Conservation (phyloP, 2,888 invertebrate species). For the Anticlea derivata region DNA sequence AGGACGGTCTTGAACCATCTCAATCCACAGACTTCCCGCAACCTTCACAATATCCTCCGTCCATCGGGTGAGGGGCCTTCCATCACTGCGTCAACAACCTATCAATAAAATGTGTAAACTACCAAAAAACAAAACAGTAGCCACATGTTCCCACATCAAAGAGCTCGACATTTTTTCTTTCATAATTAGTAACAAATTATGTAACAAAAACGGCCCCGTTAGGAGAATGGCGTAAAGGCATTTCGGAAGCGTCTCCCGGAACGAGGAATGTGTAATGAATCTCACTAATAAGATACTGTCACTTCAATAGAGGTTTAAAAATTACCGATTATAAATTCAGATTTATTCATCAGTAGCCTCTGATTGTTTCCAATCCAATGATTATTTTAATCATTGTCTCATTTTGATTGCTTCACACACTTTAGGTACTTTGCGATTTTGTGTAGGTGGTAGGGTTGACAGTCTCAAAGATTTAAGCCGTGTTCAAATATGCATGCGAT, state of each 20-base stretch:
- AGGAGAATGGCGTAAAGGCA: constrained; percentile 44
- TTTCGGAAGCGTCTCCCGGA: constrained; percentile 45
- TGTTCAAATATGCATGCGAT: no score
- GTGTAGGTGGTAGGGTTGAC: no score
- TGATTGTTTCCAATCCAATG: background rate
- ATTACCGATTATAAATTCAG: constrained; percentile 19
- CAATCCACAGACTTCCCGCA: no score
- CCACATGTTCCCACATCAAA: constrained; percentile 52
- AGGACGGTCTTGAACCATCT: no score
- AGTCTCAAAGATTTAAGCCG: no score
- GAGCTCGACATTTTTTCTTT: constrained; percentile 53
- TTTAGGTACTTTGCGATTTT: no score
- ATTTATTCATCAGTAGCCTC: constrained; percentile 17
- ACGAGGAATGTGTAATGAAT: constrained; percentile 43
- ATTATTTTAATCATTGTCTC: no score
- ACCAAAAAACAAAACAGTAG: constrained; percentile 35
- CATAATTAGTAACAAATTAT: constrained; percentile 74
- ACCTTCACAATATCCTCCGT: no score
- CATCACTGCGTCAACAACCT: no score
- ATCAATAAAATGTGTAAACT: constrained; percentile 51
- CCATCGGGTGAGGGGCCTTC: no score
- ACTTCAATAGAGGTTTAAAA: constrained; percentile 24
- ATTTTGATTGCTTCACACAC: no score
- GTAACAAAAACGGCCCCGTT: constrained; percentile 45
- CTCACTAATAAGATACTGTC: constrained; percentile 36